Evolutionary conservation across 2,113 vertebrate genomes (phyloP).

Genomic region (Trematocara zebra): DNA sequence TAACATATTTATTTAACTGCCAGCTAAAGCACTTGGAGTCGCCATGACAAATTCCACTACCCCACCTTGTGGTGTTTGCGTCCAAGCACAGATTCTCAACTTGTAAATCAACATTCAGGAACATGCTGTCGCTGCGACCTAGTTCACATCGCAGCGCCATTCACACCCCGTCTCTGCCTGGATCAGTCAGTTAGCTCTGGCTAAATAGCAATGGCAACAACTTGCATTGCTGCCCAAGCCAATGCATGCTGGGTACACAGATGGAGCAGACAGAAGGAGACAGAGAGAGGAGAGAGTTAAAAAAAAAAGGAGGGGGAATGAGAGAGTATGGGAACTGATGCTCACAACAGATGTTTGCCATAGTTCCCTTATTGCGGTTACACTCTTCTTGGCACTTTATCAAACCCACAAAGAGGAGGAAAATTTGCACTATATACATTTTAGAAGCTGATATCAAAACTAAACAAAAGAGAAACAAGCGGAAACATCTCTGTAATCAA

Average conservation of each 20-base stretch:
- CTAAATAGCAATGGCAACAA: slow-evolving; percentile 53
- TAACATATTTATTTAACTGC: slow-evolving; percentile 5
- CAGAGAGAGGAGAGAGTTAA: background rate
- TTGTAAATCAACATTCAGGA: slow-evolving; percentile 49
- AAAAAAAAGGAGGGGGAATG: background rate
- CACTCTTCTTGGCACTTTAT: slow-evolving; percentile 56
- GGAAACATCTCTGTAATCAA: background rate
- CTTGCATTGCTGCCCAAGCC: slow-evolving; percentile 36
- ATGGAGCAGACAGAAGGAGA: slow-evolving; percentile 70
- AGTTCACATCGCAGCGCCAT: slow-evolving; percentile 29
- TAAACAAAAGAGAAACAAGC: slow-evolving; percentile 10
- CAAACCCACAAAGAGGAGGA: slow-evolving; percentile 50
- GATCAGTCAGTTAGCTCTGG: slow-evolving; percentile 57
- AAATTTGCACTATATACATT: slow-evolving; percentile 28
- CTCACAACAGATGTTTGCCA: slow-evolving; percentile 67
- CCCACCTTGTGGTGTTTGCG: slow-evolving; percentile 64
- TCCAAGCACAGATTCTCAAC: slow-evolving; percentile 53
- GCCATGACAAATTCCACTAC: slow-evolving; percentile 56
- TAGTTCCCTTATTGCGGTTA: slow-evolving; percentile 55
- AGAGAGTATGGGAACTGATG: slow-evolving; percentile 54
- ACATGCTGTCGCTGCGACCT: slow-evolving; percentile 37
- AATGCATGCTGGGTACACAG: slow-evolving; percentile 70
- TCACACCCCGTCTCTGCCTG: slow-evolving; percentile 47
- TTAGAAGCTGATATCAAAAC: slow-evolving; percentile 14
- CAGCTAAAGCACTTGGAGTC: slow-evolving; percentile 19